phyloP scores from a whole-genome alignment of 2,888 invertebrate species.

The Diaphora mendica region DNA sequence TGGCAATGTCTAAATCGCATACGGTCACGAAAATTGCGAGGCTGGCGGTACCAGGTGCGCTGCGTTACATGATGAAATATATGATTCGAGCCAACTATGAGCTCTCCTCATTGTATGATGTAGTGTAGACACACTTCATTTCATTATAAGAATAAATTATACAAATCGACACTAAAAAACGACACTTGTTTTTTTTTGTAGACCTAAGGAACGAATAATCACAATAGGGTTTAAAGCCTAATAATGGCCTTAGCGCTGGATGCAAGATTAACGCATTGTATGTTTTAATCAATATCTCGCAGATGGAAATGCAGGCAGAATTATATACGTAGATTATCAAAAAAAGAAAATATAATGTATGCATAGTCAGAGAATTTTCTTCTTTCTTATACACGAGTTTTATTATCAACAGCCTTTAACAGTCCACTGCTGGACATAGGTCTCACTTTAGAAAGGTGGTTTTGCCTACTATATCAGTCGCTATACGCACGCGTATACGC shows the following conservation, averaged over 20 bases:
- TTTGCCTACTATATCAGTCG: too few relatives aligned
- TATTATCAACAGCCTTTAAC: too few relatives aligned
- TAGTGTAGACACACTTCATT: constrained; percentile 6
- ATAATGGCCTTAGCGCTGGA: not conserved
- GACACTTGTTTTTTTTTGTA: not conserved
- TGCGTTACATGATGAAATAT: constrained; percentile 61
- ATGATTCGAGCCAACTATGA: constrained; percentile 36
- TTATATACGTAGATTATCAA: not conserved
- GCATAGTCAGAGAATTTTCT: not conserved
- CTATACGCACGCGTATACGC: too few relatives aligned
- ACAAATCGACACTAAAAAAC: not conserved
- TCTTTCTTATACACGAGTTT: not conserved
- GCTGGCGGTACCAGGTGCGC: constrained; percentile 66
- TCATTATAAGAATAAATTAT: not conserved
- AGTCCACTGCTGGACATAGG: too few relatives aligned
- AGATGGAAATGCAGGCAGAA: not conserved
- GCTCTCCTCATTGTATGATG: constrained; percentile 28
- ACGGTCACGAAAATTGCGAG: constrained; percentile 68
- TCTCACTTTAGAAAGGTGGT: too few relatives aligned
- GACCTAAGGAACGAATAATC: not conserved
- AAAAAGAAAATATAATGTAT: not conserved
- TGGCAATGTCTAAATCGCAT: constrained; percentile 60
- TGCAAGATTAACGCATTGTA: not conserved
- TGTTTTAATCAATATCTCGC: not conserved
- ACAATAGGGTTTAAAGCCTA: not conserved